Percentiles rank a stretch among this genome's conserved stretches.
Evolutionary conservation across 2,797 vertebrate species (phyloP).

Genomic region (Sebastes diploproa): DNA sequence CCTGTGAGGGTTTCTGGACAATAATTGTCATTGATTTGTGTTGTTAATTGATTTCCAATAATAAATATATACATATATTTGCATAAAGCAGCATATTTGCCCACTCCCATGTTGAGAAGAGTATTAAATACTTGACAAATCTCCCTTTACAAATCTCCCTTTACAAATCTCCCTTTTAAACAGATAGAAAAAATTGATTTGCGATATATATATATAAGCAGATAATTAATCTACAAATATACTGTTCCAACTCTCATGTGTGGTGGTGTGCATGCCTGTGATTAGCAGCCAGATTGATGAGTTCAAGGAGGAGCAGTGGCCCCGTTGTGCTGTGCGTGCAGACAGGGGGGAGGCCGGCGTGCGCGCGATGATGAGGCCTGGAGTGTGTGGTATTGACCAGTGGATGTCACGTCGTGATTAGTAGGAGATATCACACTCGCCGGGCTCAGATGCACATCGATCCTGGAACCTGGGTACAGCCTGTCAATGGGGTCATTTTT

Average conservation of each 20-base stretch:
- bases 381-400: conserved; percentile 77
- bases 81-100: too few relatives aligned
- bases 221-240: conserved; percentile 23
- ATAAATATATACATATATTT: too few relatives aligned
- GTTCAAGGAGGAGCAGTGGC: conserved; percentile 42
- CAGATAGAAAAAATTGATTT: too few relatives aligned
- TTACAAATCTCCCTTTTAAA: too few relatives aligned
- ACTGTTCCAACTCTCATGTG: conserved; percentile 44
- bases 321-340: conserved; percentile 52
- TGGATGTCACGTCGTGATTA: conserved; percentile 79
- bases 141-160: too few relatives aligned
- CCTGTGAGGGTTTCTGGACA: too few relatives aligned
- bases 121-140: too few relatives aligned
- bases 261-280: conserved; percentile 24
- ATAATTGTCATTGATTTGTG: too few relatives aligned
- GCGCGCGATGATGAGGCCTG: conserved; percentile 61
- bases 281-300: conserved; percentile 63
- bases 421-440: conserved; percentile 78
- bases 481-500: conserved; percentile 76
- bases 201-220: too few relatives aligned
- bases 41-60: too few relatives aligned
- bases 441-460: conserved; percentile 74
- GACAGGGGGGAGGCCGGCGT: conserved; percentile 46
- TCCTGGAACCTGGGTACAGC: conserved; percentile 62
- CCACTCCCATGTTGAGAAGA: too few relatives aligned